phyloP scores from a whole-genome alignment of 2,797 vertebrate species.

The Pseudomugil tenellus region DNA sequence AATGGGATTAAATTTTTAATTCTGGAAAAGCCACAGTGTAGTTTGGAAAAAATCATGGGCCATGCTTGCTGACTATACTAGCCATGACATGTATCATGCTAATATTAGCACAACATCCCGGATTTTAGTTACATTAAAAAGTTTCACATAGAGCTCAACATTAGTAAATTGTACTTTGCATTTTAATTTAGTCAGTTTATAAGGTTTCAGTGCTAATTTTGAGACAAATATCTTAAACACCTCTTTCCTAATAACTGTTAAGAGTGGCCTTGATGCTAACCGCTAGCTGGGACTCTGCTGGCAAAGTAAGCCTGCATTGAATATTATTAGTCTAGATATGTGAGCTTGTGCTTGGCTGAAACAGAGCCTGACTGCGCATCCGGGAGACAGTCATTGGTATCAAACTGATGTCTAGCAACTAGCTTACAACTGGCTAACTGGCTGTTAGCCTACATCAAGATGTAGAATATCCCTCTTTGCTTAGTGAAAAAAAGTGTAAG shows the following conservation, averaged over 20 bases:
- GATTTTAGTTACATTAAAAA: background rate
- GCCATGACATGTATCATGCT: too few relatives aligned
- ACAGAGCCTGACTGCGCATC: background rate
- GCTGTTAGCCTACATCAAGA: background rate
- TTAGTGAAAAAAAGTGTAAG: background rate
- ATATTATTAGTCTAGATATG: background rate
- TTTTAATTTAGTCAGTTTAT: background rate
- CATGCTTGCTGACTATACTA: too few relatives aligned
- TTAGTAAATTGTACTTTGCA: background rate
- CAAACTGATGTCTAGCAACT: background rate
- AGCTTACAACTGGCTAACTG: background rate
- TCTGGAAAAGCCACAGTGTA: too few relatives aligned
- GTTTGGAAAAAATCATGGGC: too few relatives aligned
- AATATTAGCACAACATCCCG: background rate
- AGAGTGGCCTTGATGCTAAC: background rate
- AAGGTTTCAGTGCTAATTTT: background rate
- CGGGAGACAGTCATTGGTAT: background rate
- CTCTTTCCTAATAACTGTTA: background rate
- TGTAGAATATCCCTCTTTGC: background rate
- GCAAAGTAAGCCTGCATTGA: background rate
- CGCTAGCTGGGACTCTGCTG: background rate
- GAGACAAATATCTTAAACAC: background rate
- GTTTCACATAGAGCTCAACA: background rate
- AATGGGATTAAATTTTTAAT: too few relatives aligned
- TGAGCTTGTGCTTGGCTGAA: too few relatives aligned